Evolutionary conservation across 2,888 invertebrate species (phyloP).

Genomic region (Lumbricus terrestris): DNA sequence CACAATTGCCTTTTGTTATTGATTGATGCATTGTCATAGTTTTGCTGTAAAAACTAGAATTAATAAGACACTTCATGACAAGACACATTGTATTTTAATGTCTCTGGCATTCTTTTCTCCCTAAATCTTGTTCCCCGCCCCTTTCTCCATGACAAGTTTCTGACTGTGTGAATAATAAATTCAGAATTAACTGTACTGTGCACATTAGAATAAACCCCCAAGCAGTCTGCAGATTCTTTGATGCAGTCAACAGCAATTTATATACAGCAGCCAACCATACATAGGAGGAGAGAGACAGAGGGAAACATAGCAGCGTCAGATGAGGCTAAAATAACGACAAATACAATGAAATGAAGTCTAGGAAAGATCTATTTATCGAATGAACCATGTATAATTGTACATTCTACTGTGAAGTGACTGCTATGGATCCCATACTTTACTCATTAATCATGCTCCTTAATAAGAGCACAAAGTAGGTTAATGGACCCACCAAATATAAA

Average conservation of each 20-base stretch:
- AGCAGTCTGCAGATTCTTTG: background rate
- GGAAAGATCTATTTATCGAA: background rate
- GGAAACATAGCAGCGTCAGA: background rate
- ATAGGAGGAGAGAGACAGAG: too few relatives aligned
- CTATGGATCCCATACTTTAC: background rate
- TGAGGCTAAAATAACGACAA: too few relatives aligned
- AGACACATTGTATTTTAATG: background rate
- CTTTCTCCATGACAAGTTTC: background rate
- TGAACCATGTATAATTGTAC: background rate
- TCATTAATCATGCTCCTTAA: background rate
- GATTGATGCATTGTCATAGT: background rate
- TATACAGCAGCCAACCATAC: background rate
- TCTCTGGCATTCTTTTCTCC: too few relatives aligned
- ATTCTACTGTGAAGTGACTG: background rate
- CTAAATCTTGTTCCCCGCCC: background rate
- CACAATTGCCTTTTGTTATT: background rate
- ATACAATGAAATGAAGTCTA: background rate
- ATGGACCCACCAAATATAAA: background rate
- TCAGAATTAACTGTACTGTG: background rate
- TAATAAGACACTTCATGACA: background rate
- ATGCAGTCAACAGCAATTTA: too few relatives aligned
- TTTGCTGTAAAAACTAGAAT: background rate
- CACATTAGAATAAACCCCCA: background rate
- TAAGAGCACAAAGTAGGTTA: background rate
- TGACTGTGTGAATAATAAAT: background rate